Conservation (phyloP, 2,888 invertebrate genomes). For the Ypsolopha scabrella region DNA sequence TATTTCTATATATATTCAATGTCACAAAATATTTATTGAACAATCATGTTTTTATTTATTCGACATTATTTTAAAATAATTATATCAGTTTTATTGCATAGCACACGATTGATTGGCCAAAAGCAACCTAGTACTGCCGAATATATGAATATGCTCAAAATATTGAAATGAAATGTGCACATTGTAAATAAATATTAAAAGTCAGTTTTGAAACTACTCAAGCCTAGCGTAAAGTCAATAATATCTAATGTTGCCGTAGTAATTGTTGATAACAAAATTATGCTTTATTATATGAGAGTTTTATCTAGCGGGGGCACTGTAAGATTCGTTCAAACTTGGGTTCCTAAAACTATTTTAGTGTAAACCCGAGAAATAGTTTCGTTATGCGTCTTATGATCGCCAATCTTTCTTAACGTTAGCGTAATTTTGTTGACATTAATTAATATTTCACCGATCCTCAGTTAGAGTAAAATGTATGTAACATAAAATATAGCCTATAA, state of each 20-base stretch:
- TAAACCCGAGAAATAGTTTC: not conserved
- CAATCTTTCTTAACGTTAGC: conserved; percentile 35
- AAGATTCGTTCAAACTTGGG: conserved; percentile 28
- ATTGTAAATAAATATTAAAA: conserved; percentile 44
- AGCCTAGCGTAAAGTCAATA: conserved; percentile 52
- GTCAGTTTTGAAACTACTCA: conserved; percentile 21
- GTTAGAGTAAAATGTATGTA: conserved; percentile 46
- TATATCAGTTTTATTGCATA: not conserved
- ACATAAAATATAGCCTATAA: conserved; percentile 41
- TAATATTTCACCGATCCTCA: conserved; percentile 42
- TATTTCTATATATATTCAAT: conserved; percentile 36
- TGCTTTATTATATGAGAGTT: conserved; percentile 59
- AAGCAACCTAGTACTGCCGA: conserved; percentile 30
- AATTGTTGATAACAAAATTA: conserved; percentile 57
- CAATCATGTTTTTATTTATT: conserved; percentile 14
- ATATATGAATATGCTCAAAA: conserved; percentile 44
- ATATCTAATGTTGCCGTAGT: conserved; percentile 49
- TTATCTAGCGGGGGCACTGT: conserved; percentile 47
- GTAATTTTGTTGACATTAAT: conserved; percentile 36
- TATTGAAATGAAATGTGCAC: conserved; percentile 44
- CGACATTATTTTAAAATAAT: conserved; percentile 6
- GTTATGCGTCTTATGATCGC: conserved; percentile 6
- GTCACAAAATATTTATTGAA: conserved; percentile 46
- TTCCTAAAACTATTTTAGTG: conserved; percentile 31
- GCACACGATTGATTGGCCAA: not conserved